Conservation (phyloP, 1,140 invertebrate genomes). For the Babylonia areolata region DNA sequence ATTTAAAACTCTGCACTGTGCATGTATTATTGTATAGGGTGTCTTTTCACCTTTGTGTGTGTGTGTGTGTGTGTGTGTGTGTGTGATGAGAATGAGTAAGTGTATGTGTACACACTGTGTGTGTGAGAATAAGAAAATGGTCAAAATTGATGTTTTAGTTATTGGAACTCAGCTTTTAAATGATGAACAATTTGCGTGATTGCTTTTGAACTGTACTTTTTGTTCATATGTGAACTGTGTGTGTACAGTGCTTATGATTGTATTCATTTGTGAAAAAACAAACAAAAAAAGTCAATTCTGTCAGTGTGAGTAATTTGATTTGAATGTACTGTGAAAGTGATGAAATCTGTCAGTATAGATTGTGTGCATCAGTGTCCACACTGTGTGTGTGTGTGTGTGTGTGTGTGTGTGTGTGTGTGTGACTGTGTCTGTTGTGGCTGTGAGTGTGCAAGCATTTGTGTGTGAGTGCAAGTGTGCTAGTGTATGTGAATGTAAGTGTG, state of each 20-base stretch:
- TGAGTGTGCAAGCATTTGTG: no score
- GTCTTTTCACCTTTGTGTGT: background rate
- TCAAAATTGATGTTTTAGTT: no score
- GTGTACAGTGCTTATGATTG: slow-evolving; percentile 1
- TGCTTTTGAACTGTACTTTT: no score
- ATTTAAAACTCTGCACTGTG: no score
- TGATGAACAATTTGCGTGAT: no score
- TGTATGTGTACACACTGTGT: background rate
- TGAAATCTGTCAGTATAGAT: no score
- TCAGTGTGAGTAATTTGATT: background rate
- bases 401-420: background rate
- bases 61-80: background rate
- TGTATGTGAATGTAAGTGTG: background rate
- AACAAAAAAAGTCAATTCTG: no score
- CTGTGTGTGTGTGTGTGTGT: background rate
- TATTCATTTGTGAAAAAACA: background rate
- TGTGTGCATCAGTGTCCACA: background rate
- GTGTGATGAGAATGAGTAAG: background rate
- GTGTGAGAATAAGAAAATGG: background rate
- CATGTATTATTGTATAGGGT: no score
- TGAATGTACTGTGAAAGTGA: no score
- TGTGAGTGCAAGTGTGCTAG: no score
- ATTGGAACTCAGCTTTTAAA: no score
- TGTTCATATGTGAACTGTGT: background rate
- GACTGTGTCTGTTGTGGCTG: no score